Evolutionary conservation across 2,888 invertebrate species (phyloP), one percentile per base, ranked within the genome.

Genomic region (Ophion ventricosus): DNA sequence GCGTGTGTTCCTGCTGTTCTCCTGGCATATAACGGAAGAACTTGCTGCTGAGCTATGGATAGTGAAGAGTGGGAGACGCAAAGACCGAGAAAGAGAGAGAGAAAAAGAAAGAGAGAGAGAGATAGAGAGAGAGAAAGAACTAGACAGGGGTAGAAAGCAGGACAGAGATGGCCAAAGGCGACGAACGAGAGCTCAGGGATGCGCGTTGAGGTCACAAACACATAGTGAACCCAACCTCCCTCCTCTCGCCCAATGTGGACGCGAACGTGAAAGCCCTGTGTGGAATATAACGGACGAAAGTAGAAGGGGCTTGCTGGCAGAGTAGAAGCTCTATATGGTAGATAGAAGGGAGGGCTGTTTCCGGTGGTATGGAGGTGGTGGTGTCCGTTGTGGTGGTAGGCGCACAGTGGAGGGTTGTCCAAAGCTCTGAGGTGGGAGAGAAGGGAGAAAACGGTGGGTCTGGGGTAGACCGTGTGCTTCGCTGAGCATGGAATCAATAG

Each of bases 401-500:
- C 64, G 80, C 29, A 75, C 75, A 35, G 49, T 17, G 11, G 64
- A 77, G 67, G 43, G 70, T 49, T 61, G 63, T 40, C 40, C 66
- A 54, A 63, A 72, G 72, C 61, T 57, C 35, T 35, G 67, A 64
- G 57, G 64, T 67, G 66, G 74, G 73, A 63, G 63, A 63, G 56
- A 25, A 10, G 79, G 59, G 74, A 61, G 78, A 79, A 57, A 80
- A 81, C 76, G 64, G 49, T 23, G 89, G 89, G 90, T 90, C 90
- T 90, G 89, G 73, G 80, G 89, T 88, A 85, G 84, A 83, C 90
- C 49, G 49, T 87, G 89, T 91, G 91, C 90, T 90, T 90, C 91
- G 91, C 88, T 89, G 90, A 91, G 91, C 91, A 85, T 91, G 90
- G 91, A 92, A 92, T 92, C 92, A 91, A 92, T 92, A 92, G 92